Percentiles rank a stretch among this genome's conserved stretches.
phyloP scores from a whole-genome alignment of 2,797 vertebrate species.

The Acipenser oxyrinchus region DNA sequence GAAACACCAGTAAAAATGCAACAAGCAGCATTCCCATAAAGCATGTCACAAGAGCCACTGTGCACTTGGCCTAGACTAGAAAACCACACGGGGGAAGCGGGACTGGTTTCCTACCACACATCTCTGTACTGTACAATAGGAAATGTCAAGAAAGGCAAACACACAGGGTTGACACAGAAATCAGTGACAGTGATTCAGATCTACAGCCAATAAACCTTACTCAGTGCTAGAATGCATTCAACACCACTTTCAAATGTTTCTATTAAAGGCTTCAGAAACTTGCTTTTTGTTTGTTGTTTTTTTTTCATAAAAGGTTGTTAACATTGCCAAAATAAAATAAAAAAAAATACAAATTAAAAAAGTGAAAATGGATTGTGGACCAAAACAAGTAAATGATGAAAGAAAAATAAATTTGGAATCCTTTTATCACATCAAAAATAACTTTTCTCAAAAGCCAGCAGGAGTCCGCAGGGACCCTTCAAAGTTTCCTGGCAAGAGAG shows the following conservation, averaged over 20 bases:
- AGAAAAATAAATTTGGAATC: slow-evolving; percentile 60
- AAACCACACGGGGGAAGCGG: not conserved
- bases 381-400: slow-evolving; percentile 56
- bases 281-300: slow-evolving; percentile 29
- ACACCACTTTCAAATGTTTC: slow-evolving; percentile 17
- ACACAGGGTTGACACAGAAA: not conserved
- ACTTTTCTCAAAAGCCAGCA: slow-evolving; percentile 50
- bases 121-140: not conserved
- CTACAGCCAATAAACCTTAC: not conserved
- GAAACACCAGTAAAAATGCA: too few relatives aligned
- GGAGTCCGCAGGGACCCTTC: slow-evolving; percentile 53
- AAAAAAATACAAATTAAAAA: not conserved
- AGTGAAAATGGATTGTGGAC: slow-evolving; percentile 53
- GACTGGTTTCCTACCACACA: not conserved
- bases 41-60: not conserved
- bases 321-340: slow-evolving; percentile 27
- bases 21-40: too few relatives aligned
- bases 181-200: not conserved
- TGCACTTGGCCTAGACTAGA: not conserved
- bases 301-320: slow-evolving; percentile 45
- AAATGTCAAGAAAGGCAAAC: not conserved
- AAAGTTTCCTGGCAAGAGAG: slow-evolving; percentile 62
- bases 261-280: slow-evolving; percentile 17
- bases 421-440: slow-evolving; percentile 64
- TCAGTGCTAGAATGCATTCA: not conserved